Evolutionary conservation across 2,113 vertebrate species (phyloP), one percentile per base, ranked within the genome.

Genomic region (Ia io): DNA sequence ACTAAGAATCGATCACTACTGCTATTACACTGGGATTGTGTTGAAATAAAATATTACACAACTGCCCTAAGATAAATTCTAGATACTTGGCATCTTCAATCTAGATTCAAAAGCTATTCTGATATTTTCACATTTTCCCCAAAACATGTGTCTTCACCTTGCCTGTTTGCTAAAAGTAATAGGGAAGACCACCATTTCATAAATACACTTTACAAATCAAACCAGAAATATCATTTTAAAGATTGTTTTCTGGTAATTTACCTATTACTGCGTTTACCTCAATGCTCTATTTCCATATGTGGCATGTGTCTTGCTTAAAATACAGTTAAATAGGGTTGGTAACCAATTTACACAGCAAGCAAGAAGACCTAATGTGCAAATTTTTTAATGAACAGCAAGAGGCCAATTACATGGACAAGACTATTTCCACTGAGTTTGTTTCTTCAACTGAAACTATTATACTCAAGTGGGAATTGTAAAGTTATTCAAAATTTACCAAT

Each of bases 41-140:
- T 96, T 97, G 97, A 97, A 88, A 92, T 89, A 97, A 96, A 96
- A 94, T 93, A 91, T 88, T 83, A 51, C 47, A 71, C 53, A 89
- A 73, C 44, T 91, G 63, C 70, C 70, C 88, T 78, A 25, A 90
- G 88, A 25, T 76, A 77, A 88, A 69, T 86, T 95, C 88, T 95
- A 89, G 35, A 17, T 63, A 96, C 78, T 82, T 56, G 80, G 5
- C 42, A 42, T 97, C 95, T 97, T 93, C 77, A 94, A 96, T 65
- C 91, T 82, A 53, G 51, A 95, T 44, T 97, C 32, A 73, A 94
- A 96, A 93, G 88, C 91, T 95, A 37, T 97, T 92, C 69, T 84
- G 44, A 83, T 95, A 93, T 97, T 83, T 95, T 97, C 71, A 94
- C n/a, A 82, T 84, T 51, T 30, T 3, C 49, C 51, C 44, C 73